phyloP scores from a whole-genome alignment of 2,797 vertebrate species.

The Tolypeutes matacus region DNA sequence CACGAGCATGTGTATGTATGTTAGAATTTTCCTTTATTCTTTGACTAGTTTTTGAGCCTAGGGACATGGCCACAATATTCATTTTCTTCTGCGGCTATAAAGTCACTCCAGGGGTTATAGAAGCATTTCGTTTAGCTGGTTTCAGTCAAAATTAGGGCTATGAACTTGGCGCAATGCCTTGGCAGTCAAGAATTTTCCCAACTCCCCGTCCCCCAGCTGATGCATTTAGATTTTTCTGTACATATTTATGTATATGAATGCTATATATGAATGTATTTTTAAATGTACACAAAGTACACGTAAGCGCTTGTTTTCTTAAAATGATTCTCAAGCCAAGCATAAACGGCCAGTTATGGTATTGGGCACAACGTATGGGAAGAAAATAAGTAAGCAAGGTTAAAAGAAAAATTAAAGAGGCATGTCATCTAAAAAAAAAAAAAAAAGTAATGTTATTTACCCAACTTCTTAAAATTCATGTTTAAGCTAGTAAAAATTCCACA shows the following conservation, averaged over 20 bases:
- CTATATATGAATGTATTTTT: constrained; percentile 1
- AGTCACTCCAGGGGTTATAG: background rate
- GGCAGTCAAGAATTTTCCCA: background rate
- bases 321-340: background rate
- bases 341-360: background rate
- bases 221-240: constrained; percentile 16
- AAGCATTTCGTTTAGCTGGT: constrained; percentile 10
- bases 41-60: background rate
- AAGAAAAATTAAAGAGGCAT: background rate
- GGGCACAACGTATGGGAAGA: background rate
- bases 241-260: background rate
- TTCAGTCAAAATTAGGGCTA: background rate
- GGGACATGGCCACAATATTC: background rate
- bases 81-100: background rate
- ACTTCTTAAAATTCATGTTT: constrained; percentile 1
- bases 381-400: constrained; percentile 45
- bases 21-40: background rate
- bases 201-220: background rate
- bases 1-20: background rate
- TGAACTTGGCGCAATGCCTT: background rate
- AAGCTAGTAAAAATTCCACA: background rate
- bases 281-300: background rate
- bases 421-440: background rate
- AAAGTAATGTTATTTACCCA: background rate
- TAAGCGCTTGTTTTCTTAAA: constrained; percentile 52